A percentile compares a stretch with the other conserved stretches of the same genome.
These are phyloP conservation scores for Ophioninae sp. DNA, from an alignment of 2,888 invertebrate genomes.

Conservation along the genomic window DNA sequence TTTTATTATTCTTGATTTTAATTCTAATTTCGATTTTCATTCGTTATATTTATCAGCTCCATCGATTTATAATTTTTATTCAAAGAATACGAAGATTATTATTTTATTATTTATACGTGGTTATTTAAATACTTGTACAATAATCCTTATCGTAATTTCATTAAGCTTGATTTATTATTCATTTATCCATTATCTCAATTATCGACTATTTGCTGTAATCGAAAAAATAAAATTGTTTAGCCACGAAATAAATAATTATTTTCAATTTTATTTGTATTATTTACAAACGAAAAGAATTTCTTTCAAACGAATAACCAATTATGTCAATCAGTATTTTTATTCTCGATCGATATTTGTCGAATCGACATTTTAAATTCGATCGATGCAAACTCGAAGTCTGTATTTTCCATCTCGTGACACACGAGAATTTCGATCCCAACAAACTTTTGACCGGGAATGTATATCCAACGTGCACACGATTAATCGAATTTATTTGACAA, in stretches of 20 bases:
- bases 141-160: no score
- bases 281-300: not conserved
- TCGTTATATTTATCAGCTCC: no score
- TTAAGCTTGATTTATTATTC: not conserved
- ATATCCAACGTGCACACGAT: not conserved
- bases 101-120: not conserved
- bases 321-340: not conserved
- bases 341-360: not conserved
- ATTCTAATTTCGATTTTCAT: no score
- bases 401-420: not conserved
- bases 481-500: slow-evolving; percentile 23
- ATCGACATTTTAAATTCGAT: not conserved
- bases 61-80: not conserved
- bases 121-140: not conserved
- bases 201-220: no score
- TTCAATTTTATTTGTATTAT: not conserved
- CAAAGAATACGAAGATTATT: not conserved
- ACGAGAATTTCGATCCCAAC: not conserved
- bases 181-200: not conserved
- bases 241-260: no score
- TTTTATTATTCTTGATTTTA: no score
- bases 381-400: not conserved
- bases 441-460: not conserved
- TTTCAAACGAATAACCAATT: not conserved
- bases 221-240: no score